Conservation (phyloP, 2,888 invertebrate species). For the Lithophane ornitopus region DNA sequence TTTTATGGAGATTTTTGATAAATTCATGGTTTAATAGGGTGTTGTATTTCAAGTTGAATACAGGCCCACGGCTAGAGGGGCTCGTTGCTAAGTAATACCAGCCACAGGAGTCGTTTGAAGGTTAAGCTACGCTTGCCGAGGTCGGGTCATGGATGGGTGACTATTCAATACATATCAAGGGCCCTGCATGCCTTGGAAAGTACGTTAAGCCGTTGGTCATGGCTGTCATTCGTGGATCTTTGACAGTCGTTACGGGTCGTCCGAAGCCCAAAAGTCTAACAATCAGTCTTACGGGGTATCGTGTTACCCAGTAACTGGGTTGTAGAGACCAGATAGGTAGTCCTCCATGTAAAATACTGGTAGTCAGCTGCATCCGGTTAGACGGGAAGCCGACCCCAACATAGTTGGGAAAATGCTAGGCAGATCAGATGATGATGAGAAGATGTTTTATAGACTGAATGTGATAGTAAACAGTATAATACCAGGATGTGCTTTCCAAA, state of each 20-base stretch:
- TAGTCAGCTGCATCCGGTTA: background rate
- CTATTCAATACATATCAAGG: background rate
- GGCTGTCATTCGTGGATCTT: background rate
- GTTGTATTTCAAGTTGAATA: background rate
- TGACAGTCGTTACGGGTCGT: background rate
- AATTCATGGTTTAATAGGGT: background rate
- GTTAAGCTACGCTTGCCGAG: background rate
- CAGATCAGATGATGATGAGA: background rate
- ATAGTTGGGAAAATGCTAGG: background rate
- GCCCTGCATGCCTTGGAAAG: background rate
- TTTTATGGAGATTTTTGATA: constrained; percentile 1
- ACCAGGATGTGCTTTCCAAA: constrained; percentile 45
- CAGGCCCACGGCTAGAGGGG: no score
- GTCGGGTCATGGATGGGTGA: background rate
- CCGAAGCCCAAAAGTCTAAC: background rate
- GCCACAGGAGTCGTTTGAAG: background rate
- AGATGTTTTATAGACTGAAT: no score
- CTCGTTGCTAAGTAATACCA: background rate
- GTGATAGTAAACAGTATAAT: background rate
- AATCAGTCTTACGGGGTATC: background rate
- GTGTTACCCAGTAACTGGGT: no score
- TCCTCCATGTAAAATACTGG: background rate
- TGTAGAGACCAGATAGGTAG: no score
- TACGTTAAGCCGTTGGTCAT: background rate
- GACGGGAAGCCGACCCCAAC: background rate